A percentile compares a stretch with the other conserved stretches of the same genome.
These are phyloP conservation scores for Empis livida DNA, from an alignment of 2,888 invertebrate genomes.

Conservation along the genomic window DNA sequence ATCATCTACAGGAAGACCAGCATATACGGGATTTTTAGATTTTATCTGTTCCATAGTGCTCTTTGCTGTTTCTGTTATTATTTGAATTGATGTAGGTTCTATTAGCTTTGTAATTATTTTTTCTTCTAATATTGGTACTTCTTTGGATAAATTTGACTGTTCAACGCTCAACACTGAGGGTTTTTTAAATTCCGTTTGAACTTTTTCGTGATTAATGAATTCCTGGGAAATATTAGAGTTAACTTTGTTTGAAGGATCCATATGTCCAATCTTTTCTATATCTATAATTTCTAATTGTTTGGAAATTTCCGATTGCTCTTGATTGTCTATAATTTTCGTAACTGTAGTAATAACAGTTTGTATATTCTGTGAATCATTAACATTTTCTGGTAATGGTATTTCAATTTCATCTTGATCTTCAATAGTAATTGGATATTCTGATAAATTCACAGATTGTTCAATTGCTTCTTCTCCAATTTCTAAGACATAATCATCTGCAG, in stretches of 20 bases:
- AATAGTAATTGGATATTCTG: background rate
- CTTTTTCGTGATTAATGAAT: no score
- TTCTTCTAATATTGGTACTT: no score
- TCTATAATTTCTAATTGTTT: background rate
- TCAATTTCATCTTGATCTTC: background rate
- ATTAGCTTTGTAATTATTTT: no score
- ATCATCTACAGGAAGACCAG: constrained; percentile 25
- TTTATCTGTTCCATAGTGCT: no score
- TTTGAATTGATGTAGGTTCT: no score
- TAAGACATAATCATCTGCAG: background rate
- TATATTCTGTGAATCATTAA: background rate
- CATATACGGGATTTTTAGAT: constrained; percentile 10
- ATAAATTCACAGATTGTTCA: background rate
- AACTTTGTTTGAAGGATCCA: no score
- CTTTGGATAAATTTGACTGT: no score
- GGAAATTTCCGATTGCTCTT: background rate
- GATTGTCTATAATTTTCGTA: background rate
- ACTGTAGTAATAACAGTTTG: background rate
- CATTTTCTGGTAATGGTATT: background rate
- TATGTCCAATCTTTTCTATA: background rate
- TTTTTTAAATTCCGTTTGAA: no score
- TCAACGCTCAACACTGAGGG: no score
- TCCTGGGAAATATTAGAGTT: no score
- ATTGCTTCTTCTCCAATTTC: background rate
- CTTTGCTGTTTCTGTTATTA: no score